Evolutionary conservation across 2,888 invertebrate species (phyloP).

Genomic region (Agrochola circellaris): DNA sequence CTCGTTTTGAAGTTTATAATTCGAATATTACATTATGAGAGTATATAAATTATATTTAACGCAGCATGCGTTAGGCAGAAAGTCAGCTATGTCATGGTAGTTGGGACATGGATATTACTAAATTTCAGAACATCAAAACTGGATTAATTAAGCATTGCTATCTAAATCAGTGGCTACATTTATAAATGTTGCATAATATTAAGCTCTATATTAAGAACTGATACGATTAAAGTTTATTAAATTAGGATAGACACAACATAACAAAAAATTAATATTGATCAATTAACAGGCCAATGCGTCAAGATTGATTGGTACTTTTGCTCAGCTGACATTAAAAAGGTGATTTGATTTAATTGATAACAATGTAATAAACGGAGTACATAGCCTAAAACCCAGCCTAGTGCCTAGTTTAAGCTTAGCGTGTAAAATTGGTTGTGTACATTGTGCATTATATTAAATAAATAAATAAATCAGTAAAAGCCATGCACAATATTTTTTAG

Average conservation of each 20-base stretch:
- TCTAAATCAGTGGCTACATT: constrained; percentile 12
- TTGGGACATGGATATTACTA: neutral
- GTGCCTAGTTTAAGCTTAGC: no score
- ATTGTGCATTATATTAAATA: no score
- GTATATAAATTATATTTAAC: neutral
- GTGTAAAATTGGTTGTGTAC: no score
- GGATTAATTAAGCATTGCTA: neutral
- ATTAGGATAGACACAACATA: neutral
- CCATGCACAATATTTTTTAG: neutral
- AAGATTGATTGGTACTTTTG: constrained; percentile 1
- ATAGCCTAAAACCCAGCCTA: no score
- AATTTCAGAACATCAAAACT: constrained; percentile 3
- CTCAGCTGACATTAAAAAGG: neutral
- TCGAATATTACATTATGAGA: no score
- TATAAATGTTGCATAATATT: neutral
- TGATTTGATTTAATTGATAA: neutral
- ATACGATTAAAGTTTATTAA: neutral
- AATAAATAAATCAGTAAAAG: no score
- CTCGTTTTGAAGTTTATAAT: no score
- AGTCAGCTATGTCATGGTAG: neutral
- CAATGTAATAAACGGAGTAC: neutral
- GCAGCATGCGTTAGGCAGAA: neutral
- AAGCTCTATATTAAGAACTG: neutral
- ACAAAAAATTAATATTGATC: neutral
- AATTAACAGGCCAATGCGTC: no score